phyloP scores from a whole-genome alignment of 1,140 invertebrate genomes.

The Bombus superbus region DNA sequence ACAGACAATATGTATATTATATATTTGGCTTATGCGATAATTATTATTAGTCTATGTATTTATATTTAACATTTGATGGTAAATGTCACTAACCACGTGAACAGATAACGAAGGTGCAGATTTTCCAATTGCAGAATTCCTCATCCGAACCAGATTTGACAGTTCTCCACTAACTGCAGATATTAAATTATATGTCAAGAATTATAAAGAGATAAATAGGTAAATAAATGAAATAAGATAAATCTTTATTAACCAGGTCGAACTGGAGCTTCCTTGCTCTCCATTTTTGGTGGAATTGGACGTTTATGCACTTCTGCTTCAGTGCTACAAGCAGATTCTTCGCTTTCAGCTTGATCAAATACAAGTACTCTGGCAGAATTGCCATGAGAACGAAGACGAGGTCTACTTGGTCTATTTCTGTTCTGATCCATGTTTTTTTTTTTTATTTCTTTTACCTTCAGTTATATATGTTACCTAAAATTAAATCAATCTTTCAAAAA shows the following conservation, averaged over 20 bases:
- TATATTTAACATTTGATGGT: constrained; percentile 21
- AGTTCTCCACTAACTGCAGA: constrained; percentile 80
- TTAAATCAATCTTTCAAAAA: neutral
- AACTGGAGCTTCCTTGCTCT: constrained; percentile 80
- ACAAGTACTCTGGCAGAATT: constrained; percentile 84
- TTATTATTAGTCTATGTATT: neutral
- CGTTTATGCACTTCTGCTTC: constrained; percentile 68
- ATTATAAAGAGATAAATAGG: neutral
- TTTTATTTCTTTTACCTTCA: neutral
- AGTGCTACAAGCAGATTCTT: constrained; percentile 69
- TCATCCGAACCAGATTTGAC: constrained; percentile 93
- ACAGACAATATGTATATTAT: constrained; percentile 60
- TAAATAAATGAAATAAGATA: neutral
- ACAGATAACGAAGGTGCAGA: constrained; percentile 94
- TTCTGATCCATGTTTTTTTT: constrained; percentile 77
- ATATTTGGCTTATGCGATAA: neutral
- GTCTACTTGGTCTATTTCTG: constrained; percentile 79
- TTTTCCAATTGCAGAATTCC: constrained; percentile 93
- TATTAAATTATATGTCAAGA: constrained; percentile 17
- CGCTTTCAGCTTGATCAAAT: constrained; percentile 80
- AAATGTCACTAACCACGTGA: constrained; percentile 87
- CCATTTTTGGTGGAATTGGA: constrained; percentile 68
- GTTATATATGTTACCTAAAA: constrained; percentile 14
- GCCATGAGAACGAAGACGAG: constrained; percentile 81
- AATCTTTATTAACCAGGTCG: constrained; percentile 72